phyloP scores from a whole-genome alignment of 2,888 invertebrate genomes.

The Catocala fraxini region DNA sequence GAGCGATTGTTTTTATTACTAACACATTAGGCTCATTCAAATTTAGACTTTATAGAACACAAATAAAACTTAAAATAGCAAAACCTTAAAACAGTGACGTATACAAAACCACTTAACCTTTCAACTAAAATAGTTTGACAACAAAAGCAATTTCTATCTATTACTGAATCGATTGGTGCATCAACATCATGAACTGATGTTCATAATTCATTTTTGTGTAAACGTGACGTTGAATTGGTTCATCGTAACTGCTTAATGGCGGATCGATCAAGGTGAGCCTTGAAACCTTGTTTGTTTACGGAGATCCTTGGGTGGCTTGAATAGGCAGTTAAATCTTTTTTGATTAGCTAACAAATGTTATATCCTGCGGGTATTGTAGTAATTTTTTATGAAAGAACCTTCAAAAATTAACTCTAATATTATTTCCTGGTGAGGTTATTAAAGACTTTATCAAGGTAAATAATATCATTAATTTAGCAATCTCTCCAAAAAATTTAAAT shows the following conservation, averaged over 20 bases:
- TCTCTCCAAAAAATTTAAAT: too few relatives aligned
- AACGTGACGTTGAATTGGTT: constrained; percentile 11
- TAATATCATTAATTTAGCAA: too few relatives aligned
- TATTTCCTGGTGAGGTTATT: too few relatives aligned
- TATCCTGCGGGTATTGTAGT: not conserved
- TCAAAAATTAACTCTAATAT: too few relatives aligned
- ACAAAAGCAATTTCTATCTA: constrained; percentile 32
- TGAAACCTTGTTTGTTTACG: constrained; percentile 7
- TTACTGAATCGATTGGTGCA: constrained; percentile 5
- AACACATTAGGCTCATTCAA: too few relatives aligned
- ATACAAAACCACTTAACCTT: constrained; percentile 33
- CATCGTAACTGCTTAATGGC: constrained; percentile 7
- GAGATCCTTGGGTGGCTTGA: constrained; percentile 1
- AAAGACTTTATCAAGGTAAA: too few relatives aligned
- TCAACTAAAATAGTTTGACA: constrained; percentile 40
- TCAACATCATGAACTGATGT: not conserved
- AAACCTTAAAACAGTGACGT: not conserved
- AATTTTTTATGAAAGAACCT: too few relatives aligned
- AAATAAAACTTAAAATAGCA: constrained; percentile 1
- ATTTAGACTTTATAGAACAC: too few relatives aligned
- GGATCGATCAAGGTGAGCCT: constrained; percentile 17
- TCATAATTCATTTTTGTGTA: constrained; percentile 9
- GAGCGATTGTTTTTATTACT: too few relatives aligned
- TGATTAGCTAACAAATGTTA: not conserved
- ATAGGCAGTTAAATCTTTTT: not conserved